Conservation (phyloP, 2,113 vertebrate species). For the Oreocharis arfaki region DNA sequence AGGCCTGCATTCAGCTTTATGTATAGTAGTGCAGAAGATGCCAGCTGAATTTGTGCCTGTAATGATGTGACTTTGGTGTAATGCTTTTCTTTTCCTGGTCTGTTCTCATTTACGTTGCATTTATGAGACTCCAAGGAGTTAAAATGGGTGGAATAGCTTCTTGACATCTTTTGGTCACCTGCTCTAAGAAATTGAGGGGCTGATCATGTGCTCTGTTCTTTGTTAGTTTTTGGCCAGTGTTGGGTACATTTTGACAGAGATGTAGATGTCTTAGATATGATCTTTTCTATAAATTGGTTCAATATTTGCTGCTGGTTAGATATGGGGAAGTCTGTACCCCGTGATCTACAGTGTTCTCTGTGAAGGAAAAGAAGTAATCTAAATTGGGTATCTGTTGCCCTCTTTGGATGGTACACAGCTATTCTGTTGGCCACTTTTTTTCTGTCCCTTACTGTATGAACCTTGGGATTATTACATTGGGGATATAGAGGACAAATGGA, state of each 20-base stretch:
- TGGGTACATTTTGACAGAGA: neutral
- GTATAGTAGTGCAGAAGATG: neutral
- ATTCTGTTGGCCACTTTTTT: neutral
- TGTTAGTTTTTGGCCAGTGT: neutral
- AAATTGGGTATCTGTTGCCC: neutral
- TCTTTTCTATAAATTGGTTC: neutral
- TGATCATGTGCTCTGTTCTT: neutral
- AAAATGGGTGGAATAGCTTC: neutral
- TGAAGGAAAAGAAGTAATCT: neutral
- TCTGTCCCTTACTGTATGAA: neutral
- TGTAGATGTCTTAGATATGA: neutral
- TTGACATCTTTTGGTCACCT: neutral
- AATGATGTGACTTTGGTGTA: neutral
- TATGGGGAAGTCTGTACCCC: neutral
- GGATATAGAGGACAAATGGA: neutral
- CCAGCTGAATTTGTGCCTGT: conserved; percentile 24
- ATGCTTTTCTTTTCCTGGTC: neutral
- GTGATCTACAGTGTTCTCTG: neutral
- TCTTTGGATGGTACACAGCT: neutral
- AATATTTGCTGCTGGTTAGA: neutral
- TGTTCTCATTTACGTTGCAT: neutral
- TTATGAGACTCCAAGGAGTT: neutral
- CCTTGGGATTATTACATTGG: neutral
- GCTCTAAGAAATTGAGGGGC: neutral
- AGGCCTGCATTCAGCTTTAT: conserved; percentile 20